phyloP scores from a whole-genome alignment of 2,888 invertebrate genomes.

The Fragum whitleyi region DNA sequence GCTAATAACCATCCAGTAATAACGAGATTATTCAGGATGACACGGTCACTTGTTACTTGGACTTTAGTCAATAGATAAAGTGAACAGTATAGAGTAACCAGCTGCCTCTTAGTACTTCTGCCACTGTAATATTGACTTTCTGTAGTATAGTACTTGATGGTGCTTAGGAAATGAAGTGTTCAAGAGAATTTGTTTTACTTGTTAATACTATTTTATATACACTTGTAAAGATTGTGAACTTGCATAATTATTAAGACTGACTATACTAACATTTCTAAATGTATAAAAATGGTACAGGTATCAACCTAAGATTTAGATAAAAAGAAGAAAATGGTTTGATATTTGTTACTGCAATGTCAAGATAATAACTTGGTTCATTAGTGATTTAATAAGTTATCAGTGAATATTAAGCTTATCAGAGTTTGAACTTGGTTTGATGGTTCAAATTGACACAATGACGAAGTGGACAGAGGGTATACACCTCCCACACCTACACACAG shows the following conservation, averaged over 20 bases:
- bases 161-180: background rate
- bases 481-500: constrained; percentile 54
- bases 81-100: too few species aligned
- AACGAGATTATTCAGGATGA: too few species aligned
- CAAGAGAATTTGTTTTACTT: background rate
- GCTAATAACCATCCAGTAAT: too few species aligned
- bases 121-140: background rate
- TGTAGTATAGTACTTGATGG: background rate
- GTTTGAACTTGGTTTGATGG: background rate
- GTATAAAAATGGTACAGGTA: too few species aligned
- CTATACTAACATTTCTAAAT: too few species aligned
- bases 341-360: background rate
- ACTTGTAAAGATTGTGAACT: too few species aligned
- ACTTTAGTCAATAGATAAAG: background rate
- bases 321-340: too few species aligned
- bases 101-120: too few species aligned
- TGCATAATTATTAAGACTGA: too few species aligned
- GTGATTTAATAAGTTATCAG: background rate
- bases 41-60: background rate
- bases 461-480: constrained; percentile 48
- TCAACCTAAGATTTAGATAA: too few species aligned
- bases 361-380: background rate
- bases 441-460: constrained; percentile 38
- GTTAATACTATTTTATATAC: background rate
- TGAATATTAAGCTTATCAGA: background rate